Conservation (phyloP, 2,797 vertebrate genomes). For the Nyctalus aviator region DNA sequence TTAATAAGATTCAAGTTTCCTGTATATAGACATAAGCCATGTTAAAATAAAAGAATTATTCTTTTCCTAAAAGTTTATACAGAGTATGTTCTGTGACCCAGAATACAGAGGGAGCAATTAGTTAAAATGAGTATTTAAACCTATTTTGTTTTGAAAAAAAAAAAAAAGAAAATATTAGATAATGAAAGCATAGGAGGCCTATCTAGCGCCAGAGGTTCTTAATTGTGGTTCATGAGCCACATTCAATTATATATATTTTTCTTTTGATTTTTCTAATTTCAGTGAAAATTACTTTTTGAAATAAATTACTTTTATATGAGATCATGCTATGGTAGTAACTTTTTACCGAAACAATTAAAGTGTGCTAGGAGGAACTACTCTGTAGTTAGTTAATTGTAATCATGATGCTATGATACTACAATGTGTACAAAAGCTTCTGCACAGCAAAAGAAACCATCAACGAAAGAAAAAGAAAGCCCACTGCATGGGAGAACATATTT, state of each 20-base stretch:
- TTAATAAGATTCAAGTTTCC: constrained; percentile 13
- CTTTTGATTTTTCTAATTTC: constrained; percentile 11
- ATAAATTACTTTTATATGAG: constrained; percentile 32
- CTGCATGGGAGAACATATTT: no score
- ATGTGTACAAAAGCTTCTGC: neutral
- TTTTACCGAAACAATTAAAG: neutral
- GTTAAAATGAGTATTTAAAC: constrained; percentile 49
- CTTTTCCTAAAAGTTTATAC: neutral
- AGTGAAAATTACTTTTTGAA: constrained; percentile 33
- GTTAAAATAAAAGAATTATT: constrained; percentile 54
- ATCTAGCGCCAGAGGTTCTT: neutral
- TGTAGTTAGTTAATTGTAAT: constrained; percentile 31
- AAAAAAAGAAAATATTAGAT: constrained; percentile 41
- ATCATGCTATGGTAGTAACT: neutral
- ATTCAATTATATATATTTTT: constrained; percentile 35
- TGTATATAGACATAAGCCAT: neutral
- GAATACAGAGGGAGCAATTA: neutral
- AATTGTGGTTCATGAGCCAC: neutral
- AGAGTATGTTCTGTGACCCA: neutral
- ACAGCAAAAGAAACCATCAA: no score
- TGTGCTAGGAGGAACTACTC: neutral
- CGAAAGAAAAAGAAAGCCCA: no score
- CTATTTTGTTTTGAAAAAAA: constrained; percentile 15
- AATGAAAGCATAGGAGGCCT: neutral
- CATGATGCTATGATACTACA: neutral